Conservation (phyloP, 1,140 invertebrate genomes). For the Aphidius gifuensis region DNA sequence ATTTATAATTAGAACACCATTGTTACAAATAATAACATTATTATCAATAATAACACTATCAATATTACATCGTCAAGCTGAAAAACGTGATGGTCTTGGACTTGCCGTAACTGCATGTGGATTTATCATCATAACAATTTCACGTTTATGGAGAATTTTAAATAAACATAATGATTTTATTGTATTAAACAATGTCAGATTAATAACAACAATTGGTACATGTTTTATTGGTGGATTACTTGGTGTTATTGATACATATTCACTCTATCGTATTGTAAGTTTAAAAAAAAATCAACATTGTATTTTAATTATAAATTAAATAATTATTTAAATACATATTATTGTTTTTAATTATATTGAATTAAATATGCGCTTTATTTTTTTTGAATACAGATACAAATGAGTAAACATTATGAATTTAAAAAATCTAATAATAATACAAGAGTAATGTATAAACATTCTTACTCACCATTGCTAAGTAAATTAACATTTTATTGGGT, state of each 20-base stretch:
- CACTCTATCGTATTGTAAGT: slow-evolving; percentile 37
- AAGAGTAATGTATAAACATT: slow-evolving; percentile 32
- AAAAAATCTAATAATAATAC: slow-evolving; percentile 12
- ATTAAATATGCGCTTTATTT: not conserved
- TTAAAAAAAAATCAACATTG: slow-evolving; percentile 1
- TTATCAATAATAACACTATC: slow-evolving; percentile 32
- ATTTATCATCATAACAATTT: slow-evolving; percentile 33
- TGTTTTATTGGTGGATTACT: slow-evolving; percentile 29
- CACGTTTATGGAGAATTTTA: slow-evolving; percentile 33
- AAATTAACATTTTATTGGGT: slow-evolving; percentile 78
- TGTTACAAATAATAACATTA: slow-evolving; percentile 27
- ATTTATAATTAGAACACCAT: slow-evolving; percentile 28
- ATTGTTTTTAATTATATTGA: too few relatives aligned
- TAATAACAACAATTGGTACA: slow-evolving; percentile 25
- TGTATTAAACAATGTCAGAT: slow-evolving; percentile 30
- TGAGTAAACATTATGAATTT: slow-evolving; percentile 29
- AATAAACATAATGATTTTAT: slow-evolving; percentile 33
- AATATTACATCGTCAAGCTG: slow-evolving; percentile 37
- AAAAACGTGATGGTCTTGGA: slow-evolving; percentile 32
- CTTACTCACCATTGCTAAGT: slow-evolving; percentile 30
- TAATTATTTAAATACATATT: slow-evolving; percentile 19
- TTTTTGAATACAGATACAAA: slow-evolving; percentile 30
- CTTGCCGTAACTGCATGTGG: slow-evolving; percentile 29
- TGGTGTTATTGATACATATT: slow-evolving; percentile 36
- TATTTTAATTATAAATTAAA: not conserved